phyloP scores from a whole-genome alignment of 1,140 invertebrate species.

The Rhynchophorus ferrugineus region DNA sequence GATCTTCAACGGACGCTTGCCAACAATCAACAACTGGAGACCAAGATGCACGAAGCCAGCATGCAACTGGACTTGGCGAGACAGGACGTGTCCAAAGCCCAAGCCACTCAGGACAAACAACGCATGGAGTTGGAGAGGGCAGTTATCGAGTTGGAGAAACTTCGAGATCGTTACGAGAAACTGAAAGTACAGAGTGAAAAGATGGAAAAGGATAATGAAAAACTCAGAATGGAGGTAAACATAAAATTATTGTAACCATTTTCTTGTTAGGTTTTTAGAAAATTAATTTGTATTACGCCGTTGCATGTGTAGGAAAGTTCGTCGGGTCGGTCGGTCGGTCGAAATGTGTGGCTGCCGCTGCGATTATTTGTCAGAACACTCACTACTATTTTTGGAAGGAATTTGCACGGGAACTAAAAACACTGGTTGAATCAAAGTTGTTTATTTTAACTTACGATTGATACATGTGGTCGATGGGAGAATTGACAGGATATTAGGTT shows the following conservation, averaged over 20 bases:
- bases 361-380: too few relatives aligned
- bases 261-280: too few relatives aligned
- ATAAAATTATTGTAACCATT: conserved; percentile 1
- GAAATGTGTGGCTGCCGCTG: too few relatives aligned
- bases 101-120: conserved; percentile 66
- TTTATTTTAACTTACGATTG: too few relatives aligned
- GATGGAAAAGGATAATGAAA: conserved; percentile 66
- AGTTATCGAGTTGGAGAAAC: conserved; percentile 78
- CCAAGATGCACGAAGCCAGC: conserved; percentile 67
- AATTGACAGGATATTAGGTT: too few relatives aligned
- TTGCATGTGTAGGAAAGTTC: too few relatives aligned
- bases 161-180: conserved; percentile 76
- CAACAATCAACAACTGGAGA: conserved; percentile 61
- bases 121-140: conserved; percentile 67
- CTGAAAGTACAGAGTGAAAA: conserved; percentile 60
- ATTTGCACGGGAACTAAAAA: too few relatives aligned
- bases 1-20: conserved; percentile 64
- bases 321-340: too few relatives aligned
- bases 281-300: too few relatives aligned
- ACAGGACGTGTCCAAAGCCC: conserved; percentile 66
- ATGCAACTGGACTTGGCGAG: conserved; percentile 72
- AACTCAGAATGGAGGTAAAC: conserved; percentile 52
- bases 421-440: too few relatives aligned
- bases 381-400: too few relatives aligned
- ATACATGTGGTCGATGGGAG: too few relatives aligned